Base-by-base conservation (phyloP, 2,888 invertebrate genomes). In the Pyrrhia umbra region DNA sequence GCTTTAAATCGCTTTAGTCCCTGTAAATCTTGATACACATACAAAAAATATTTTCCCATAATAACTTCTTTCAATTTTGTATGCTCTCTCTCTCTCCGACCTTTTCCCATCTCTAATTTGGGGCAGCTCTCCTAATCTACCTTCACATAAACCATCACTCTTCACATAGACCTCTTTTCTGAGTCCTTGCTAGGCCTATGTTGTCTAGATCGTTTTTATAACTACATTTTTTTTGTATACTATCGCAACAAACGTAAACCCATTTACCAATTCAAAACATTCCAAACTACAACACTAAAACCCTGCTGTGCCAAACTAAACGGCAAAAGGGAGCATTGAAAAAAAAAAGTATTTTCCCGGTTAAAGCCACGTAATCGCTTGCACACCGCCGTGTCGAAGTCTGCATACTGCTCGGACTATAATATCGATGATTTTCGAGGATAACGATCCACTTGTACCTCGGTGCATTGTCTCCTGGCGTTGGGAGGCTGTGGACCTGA, bases 361-460 rank as follows among this genome's bases (percentile, higher is more conserved):
- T 20, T 56, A 57, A 64, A 61, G 37, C 34, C 10, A 50, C 43
- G 47, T 60, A 68, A 71, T 77, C 45, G 68, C 30, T 27, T 45
- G 27, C 34, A 51, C 54, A 37, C 27, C 27, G 47, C 42, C 58
- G 52, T 66, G 42, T 46, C 49, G 23, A n/a, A 47, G 45, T n/a
- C 13, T 34, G 34, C 34, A 34, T 34, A 34, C 16, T 25, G 80
- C 77, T 78, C 81, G 77, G 81, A 88, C 84, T 86, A 88, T 91
- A 88, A 90, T 89, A 88, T 89, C 87, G 88, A 89, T 87, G 90
- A 89, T 88, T 90, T 88, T 87, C 84, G 85, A 84, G 87, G 87
- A 81, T 92, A 91, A 92, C 90, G 90, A 92, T 87, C 90, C 90
- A 88, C 91, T 92, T 90, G 90, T 90, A 89, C 85, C 85, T n/a